Percentiles rank a stretch among this genome's conserved stretches.
Evolutionary conservation across 2,797 vertebrate species (phyloP).

Genomic region (Hirundo rustica): DNA sequence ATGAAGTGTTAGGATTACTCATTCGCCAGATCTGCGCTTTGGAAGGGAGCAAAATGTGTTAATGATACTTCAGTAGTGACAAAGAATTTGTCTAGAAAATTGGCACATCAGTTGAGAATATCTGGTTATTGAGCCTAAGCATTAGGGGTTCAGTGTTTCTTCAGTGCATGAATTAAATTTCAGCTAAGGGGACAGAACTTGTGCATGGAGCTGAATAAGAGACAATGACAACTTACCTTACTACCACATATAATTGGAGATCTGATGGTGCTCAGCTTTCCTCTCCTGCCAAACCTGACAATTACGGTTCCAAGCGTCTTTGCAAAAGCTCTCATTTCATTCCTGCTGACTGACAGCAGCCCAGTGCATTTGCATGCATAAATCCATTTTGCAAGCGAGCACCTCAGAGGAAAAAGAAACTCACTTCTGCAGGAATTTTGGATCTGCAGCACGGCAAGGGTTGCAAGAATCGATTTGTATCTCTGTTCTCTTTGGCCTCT

Average conservation of each 20-base stretch:
- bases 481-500: neutral
- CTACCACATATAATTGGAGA: neutral
- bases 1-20: constrained; percentile 61
- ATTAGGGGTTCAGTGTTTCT: neutral
- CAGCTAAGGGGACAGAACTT: neutral
- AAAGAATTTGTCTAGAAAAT: constrained; percentile 38
- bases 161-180: neutral
- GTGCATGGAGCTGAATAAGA: neutral
- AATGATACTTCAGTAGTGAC: constrained; percentile 19
- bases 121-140: neutral
- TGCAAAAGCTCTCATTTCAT: neutral
- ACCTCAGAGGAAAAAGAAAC: neutral
- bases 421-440: neutral
- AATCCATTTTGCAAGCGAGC: neutral
- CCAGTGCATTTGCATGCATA: neutral
- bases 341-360: constrained; percentile 30
- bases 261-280: neutral
- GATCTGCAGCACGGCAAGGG: neutral
- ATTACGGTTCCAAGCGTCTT: constrained; percentile 6
- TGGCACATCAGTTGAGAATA: neutral
- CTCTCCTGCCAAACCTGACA: neutral
- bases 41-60: constrained; percentile 43
- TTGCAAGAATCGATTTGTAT: neutral
- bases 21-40: constrained; percentile 49
- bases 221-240: neutral